Evolutionary conservation across 1,140 invertebrate species (phyloP), one percentile per base, ranked within the genome.

Genomic region (Drosophila arizonae): DNA sequence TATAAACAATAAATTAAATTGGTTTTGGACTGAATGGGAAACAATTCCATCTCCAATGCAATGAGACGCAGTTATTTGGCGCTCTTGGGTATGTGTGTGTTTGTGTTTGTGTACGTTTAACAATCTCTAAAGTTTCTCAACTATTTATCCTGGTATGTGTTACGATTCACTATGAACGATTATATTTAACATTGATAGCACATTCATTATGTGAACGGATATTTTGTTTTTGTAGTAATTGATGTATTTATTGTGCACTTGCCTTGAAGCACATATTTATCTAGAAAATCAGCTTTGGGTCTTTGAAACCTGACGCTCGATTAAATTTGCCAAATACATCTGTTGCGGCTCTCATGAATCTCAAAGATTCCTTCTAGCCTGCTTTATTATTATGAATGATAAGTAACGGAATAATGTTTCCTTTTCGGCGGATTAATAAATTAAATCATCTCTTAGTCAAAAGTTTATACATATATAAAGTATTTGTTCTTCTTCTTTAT

Each of bases 41-140:
- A 69, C 65, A 77, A 58, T 77, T 67, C 54, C 56, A 64, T 64
- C 46, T 56, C 60, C 43, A 58, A 51, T 41, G 45, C 52, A 54
- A 62, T 67, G 63, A 58, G 57, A 58, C 45, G 63, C 60, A 55
- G 33, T 45, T 56, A 62, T 55, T 62, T 70, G 50, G 10, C 36
- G 36, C 36, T 39, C 61, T 56, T 56, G 60, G 60, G 45, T 65
- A 11, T 43, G 9, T 43, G n/a, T 8, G 33, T 9, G 33, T 33
- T 5, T 33, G 33, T 13, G 36, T 4, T 2, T 39, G 36, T 39
- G 58, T 64, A 28, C 61, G 66, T 58, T 76, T 62, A 77, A 77
- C 76, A 76, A 60, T 62, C 57, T 76, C 68, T 78, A 72, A 61
- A 70, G 50, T 68, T 65, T 66, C 56, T 66, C 56, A 61, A 71